phyloP scores from a whole-genome alignment of 2,113 vertebrate genomes.

The Zosterops borbonicus region DNA sequence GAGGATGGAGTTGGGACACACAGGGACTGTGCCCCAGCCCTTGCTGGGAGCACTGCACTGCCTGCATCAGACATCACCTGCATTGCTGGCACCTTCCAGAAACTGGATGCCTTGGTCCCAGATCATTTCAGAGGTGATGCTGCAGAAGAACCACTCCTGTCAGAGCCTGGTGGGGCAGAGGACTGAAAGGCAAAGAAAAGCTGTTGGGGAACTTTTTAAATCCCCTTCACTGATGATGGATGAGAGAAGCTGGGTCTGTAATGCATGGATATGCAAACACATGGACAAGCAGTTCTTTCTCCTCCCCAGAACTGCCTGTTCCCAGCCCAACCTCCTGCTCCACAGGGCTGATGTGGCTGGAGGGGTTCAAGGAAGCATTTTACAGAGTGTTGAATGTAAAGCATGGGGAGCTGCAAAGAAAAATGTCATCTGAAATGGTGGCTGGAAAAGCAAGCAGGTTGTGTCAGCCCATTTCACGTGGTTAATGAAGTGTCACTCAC shows the following conservation, averaged over 20 bases:
- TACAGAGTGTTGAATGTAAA: not conserved
- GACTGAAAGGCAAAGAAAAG: not conserved
- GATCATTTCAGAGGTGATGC: not conserved
- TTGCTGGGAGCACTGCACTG: not conserved
- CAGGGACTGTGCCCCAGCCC: not conserved
- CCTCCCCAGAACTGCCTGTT: not conserved
- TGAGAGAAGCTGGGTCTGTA: not conserved
- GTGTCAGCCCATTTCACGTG: not conserved
- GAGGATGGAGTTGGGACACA: not conserved
- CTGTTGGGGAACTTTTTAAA: not conserved
- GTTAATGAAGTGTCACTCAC: constrained; percentile 44
- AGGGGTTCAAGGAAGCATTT: not conserved
- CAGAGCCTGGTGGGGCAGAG: not conserved
- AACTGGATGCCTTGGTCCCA: not conserved
- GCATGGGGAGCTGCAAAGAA: not conserved
- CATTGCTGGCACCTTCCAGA: not conserved
- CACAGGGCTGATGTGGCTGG: not conserved
- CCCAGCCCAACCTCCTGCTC: not conserved
- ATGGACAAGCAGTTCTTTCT: not conserved
- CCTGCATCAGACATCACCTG: not conserved
- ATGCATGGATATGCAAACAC: not conserved
- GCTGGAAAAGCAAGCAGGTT: not conserved
- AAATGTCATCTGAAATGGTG: not conserved
- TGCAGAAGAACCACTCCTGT: not conserved
- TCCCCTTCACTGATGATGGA: not conserved